These are phyloP conservation scores for Zophobas morio DNA, from an alignment of 1,140 invertebrate species.

Conservation along the genomic window DNA sequence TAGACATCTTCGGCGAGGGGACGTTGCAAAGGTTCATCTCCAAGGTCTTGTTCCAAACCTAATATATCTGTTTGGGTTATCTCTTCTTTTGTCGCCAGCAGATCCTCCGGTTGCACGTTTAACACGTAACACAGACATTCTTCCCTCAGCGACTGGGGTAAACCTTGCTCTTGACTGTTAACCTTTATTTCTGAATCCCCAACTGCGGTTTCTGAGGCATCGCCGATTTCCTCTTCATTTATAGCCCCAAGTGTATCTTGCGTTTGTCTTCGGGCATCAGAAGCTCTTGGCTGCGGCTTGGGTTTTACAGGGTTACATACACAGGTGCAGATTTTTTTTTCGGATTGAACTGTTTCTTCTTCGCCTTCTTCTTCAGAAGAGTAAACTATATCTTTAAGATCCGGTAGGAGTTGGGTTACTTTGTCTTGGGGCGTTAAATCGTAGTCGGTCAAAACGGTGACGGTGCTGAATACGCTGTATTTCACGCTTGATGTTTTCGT, in stretches of 20 bases:
- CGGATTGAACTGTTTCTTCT: no score
- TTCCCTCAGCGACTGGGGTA: no score
- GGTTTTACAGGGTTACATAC: slow-evolving; percentile 16
- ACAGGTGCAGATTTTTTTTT: background rate
- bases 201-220: no score
- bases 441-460: background rate
- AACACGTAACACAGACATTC: no score
- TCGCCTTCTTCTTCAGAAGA: slow-evolving; percentile 18
- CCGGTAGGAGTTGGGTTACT: slow-evolving; percentile 1
- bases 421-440: background rate
- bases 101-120: no score
- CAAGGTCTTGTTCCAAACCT: background rate
- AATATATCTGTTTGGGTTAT: background rate
- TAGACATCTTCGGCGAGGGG: slow-evolving; percentile 6
- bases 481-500: no score
- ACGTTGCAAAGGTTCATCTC: background rate
- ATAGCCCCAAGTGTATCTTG: no score
- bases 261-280: no score
- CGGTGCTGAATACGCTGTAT: background rate
- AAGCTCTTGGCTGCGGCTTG: no score
- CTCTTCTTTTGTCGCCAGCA: background rate
- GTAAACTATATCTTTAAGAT: slow-evolving; percentile 11
- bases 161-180: background rate
- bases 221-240: no score
- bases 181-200: background rate